Base-by-base conservation (phyloP, 2,888 invertebrate genomes). In the Leptinotarsa rubiginosa region DNA sequence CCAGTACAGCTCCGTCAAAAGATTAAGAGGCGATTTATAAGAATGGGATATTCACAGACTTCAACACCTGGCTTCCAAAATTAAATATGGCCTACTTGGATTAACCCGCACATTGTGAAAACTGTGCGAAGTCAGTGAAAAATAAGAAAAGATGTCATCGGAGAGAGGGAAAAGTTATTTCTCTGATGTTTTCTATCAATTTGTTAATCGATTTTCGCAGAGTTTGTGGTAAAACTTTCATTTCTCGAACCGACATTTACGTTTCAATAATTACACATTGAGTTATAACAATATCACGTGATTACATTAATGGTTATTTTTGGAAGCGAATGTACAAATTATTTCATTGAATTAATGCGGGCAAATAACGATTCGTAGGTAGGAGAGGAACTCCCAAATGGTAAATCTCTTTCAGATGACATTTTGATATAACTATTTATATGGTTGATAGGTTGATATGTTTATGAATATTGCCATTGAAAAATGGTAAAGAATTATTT, bases 21-120 rank as follows among this genome's bases (percentile, higher is more conserved):
- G 73, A 71, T 73, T 20, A 50, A 64, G 50, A 49, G 64, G 73
- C 62, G 62, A 75, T 54, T 74, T 52, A 72, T 50, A 76, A 79
- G 77, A 78, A 79, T 77, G 75, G 76, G 75, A 76, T 76, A 76
- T 77, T 66, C 59, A 31, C 59, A 52, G 50, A 66, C 56, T 59
- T 47, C 47, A 47, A 71, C 71, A 74, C 74, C 74, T 74, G 74
- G 84, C 81, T 81, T 80, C 83, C 83, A 82, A 85, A 84, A 85
- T 83, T 84, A 85, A 84, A 84, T 84, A 84, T 83, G 84, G 83
- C 84, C 84, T 83, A 85, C 84, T 84, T 78, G 49, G 64, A 72
- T 69, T 56, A 49, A 65, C 18, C 47, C 16, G 50, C 52, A 70
- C 56, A 50, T 20, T 65, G 20, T 56, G 65, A 52, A 65, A 50